Evolutionary conservation across 1,140 invertebrate species (phyloP), one percentile per base, ranked within the genome.

Genomic region (Drosophila bocki): DNA sequence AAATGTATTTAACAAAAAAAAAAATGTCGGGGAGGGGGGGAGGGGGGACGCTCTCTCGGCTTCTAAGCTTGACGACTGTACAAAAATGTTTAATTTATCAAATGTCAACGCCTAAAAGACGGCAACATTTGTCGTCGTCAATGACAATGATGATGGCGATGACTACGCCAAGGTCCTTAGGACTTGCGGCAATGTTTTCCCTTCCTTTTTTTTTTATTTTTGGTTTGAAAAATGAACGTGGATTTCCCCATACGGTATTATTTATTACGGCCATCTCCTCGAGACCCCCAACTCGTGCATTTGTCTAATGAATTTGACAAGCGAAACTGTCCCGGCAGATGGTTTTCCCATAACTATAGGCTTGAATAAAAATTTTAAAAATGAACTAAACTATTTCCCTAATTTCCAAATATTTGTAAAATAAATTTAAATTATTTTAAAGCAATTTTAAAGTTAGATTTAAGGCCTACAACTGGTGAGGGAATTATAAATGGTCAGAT

Each of bases 11-110:
- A 87, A 87, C 83, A 87, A 87, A 87, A 59, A 84, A 83, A 86
- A 75, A 82, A 71, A 82, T 76, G 74, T 39, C 62, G 42, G 51
- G 42, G 41, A n/a, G n/a, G n/a, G n/a, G n/a, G n/a, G n/a, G n/a
- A n/a, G 41, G 8, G 5, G 44, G 7, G 9, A 11, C 8, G 44
- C 44, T 50, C 22, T 6, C 26, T 29, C 42, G 57, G 39, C 61
- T 44, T 59, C 35, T 72, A 64, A 79, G 65, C 60, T 59, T 44
- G 54, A 60, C 53, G 57, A 59, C 61, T 61, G 69, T 70, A 71
- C 83, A 88, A 88, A 88, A 87, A 87, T 87, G 84, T 87, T 87
- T 87, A 87, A 87, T 87, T 87, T 87, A 87, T 87, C 83, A 87
- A 87, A 88, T 87, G 83, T 87, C 83, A 87, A 88, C 83, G 83